Evolutionary conservation across 2,888 invertebrate species (phyloP).

Genomic region (Corythucha ciliata): DNA sequence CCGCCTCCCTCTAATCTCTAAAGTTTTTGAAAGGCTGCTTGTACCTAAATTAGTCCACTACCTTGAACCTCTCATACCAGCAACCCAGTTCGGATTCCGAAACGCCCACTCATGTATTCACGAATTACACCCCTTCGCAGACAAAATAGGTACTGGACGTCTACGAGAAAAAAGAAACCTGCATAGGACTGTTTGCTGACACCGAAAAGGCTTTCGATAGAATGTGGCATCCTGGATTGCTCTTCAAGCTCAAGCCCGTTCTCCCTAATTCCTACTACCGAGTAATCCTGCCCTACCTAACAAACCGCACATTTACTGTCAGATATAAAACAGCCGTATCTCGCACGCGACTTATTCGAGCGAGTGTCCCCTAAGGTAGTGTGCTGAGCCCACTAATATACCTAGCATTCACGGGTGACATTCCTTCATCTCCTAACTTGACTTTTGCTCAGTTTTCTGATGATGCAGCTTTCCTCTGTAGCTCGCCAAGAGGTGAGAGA

Average conservation of each 20-base stretch:
- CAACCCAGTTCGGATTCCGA: background rate
- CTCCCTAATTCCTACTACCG: background rate
- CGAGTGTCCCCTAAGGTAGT: background rate
- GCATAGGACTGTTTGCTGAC: background rate
- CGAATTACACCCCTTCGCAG: no score
- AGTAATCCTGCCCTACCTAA: background rate
- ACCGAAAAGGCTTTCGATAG: constrained; percentile 1
- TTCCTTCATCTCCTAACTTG: no score
- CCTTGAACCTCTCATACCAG: constrained; percentile 1
- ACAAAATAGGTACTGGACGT: background rate
- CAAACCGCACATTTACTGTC: no score
- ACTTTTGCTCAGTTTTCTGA: no score
- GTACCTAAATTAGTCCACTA: background rate
- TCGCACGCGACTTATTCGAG: background rate
- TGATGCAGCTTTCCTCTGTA: no score
- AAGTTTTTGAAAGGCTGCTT: background rate
- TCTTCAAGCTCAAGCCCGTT: background rate
- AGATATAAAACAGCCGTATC: background rate
- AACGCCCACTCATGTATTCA: background rate
- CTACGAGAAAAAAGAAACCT: background rate
- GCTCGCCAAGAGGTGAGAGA: no score
- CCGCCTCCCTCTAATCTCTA: constrained; percentile 2
- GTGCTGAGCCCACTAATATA: background rate
- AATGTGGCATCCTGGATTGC: background rate
- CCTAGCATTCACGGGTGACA: no score